Evolutionary conservation across 1,140 invertebrate species (phyloP).

Genomic region (Tenebrio molitor): DNA sequence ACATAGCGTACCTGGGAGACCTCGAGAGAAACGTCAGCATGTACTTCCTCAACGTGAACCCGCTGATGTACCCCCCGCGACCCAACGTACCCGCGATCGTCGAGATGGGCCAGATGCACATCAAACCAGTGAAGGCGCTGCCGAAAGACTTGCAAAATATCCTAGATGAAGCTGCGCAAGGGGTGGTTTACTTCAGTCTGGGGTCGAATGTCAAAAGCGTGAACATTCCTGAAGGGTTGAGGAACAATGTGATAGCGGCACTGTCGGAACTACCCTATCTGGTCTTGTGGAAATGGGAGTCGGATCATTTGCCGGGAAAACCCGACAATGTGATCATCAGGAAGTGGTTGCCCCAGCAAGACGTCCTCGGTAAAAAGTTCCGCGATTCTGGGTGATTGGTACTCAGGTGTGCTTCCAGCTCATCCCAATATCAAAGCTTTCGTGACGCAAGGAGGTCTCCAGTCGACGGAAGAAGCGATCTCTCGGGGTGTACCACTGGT

Average conservation of each 20-base stretch:
- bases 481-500: slow-evolving; percentile 69
- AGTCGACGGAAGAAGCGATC: slow-evolving; percentile 68
- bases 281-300: slow-evolving; percentile 70
- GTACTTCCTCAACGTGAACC: slow-evolving; percentile 69
- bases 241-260: slow-evolving; percentile 65
- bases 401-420: slow-evolving; percentile 51
- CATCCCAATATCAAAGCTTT: slow-evolving; percentile 66
- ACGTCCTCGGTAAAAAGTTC: slow-evolving; percentile 71
- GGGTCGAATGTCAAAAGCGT: slow-evolving; percentile 68
- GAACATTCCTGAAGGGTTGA: slow-evolving; percentile 63
- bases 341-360: slow-evolving; percentile 80
- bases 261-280: slow-evolving; percentile 68
- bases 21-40: slow-evolving; percentile 68
- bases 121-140: slow-evolving; percentile 63
- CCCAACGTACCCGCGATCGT: slow-evolving; percentile 68
- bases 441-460: slow-evolving; percentile 70
- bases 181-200: slow-evolving; percentile 70
- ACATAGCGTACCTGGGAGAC: slow-evolving; percentile 67
- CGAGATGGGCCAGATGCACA: slow-evolving; percentile 68
- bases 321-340: slow-evolving; percentile 73
- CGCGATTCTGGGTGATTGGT: slow-evolving; percentile 45
- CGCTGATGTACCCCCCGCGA: slow-evolving; percentile 65
- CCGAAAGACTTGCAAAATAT: slow-evolving; percentile 64
- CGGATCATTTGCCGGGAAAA: slow-evolving; percentile 69
- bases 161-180: slow-evolving; percentile 64